Evolutionary conservation across 1,140 invertebrate genomes (phyloP).

Genomic region (Megalopta genalis): DNA sequence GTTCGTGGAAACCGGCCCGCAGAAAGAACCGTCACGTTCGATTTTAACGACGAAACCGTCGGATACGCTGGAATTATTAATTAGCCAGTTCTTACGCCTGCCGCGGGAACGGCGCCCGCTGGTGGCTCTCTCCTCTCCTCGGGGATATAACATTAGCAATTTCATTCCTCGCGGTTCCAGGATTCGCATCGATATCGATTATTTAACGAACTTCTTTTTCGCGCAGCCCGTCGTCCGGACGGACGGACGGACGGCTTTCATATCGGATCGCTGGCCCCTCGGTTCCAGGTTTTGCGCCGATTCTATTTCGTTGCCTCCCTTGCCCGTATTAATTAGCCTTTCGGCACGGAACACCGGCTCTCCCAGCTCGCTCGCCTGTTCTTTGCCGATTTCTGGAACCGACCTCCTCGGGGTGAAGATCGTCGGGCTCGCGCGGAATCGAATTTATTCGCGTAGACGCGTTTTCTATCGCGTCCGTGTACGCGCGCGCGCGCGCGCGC

Average conservation of each 20-base stretch:
- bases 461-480: too few species aligned
- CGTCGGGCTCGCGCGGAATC: too few species aligned
- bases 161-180: slow-evolving; percentile 73
- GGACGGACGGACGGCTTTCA: slow-evolving; percentile 31
- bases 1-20: slow-evolving; percentile 57
- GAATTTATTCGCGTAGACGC: too few species aligned
- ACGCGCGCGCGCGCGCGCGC: too few species aligned
- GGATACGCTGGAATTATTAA: slow-evolving; percentile 75
- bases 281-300: slow-evolving; percentile 28
- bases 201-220: slow-evolving; percentile 62
- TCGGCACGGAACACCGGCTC: background rate
- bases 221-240: too few species aligned
- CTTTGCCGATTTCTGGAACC: background rate
- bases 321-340: slow-evolving; percentile 40
- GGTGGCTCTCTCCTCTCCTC: slow-evolving; percentile 29
- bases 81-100: slow-evolving; percentile 67
- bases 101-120: slow-evolving; percentile 5
- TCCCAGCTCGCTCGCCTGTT: background rate
- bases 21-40: slow-evolving; percentile 46
- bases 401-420: background rate
- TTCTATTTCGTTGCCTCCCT: slow-evolving; percentile 15
- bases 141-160: slow-evolving; percentile 78
- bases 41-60: slow-evolving; percentile 69
- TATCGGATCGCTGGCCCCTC: slow-evolving; percentile 52
- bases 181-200: slow-evolving; percentile 76